These are phyloP conservation scores for Heliothis peltigera DNA, from an alignment of 2,888 invertebrate species.

Conservation along the genomic window DNA sequence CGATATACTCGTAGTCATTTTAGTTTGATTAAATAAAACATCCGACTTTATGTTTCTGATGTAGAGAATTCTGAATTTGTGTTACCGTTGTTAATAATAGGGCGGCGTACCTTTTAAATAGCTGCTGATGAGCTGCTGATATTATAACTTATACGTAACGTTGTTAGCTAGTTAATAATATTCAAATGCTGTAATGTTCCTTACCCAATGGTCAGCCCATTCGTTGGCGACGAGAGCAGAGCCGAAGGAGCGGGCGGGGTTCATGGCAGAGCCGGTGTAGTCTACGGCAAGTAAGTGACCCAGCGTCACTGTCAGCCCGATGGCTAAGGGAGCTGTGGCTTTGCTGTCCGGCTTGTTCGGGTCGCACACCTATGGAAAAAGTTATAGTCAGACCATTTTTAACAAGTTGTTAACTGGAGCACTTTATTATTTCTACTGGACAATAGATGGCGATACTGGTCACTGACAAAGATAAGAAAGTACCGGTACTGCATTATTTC, in stretches of 20 bases:
- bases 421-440: constrained; percentile 44
- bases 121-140: no score
- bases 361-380: constrained; percentile 90
- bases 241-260: constrained; percentile 97
- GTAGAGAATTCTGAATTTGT: no score
- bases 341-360: constrained; percentile 94
- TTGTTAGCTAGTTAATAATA: no score
- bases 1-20: no score
- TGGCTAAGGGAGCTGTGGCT: constrained; percentile 95
- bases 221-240: constrained; percentile 94
- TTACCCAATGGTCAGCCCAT: constrained; percentile 96
- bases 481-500: background rate
- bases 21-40: no score
- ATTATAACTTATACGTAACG: no score
- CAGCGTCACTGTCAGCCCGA: constrained; percentile 95
- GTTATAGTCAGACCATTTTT: background rate
- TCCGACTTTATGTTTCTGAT: no score
- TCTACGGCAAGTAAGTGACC: constrained; percentile 96
- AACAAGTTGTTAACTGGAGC: no score
- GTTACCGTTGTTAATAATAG: no score
- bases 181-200: constrained; percentile 45
- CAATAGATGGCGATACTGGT: constrained; percentile 60
- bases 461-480: background rate
- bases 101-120: no score
- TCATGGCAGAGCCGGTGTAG: constrained; percentile 97